These are phyloP conservation scores for Drosophila anceps DNA, from an alignment of 2,888 invertebrate genomes.

Conservation along the genomic window DNA sequence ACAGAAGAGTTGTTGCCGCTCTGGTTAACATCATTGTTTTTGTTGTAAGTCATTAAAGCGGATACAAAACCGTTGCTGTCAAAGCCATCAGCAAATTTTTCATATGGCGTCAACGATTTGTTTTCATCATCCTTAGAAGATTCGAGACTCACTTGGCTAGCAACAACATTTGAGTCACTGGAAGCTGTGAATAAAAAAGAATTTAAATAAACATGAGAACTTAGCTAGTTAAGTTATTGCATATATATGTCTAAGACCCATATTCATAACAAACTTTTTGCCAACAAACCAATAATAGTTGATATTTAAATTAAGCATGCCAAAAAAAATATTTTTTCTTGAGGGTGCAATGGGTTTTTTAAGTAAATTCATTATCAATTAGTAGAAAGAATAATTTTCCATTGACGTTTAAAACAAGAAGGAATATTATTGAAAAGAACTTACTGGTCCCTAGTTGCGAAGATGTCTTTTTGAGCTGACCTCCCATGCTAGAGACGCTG, in stretches of 20 bases:
- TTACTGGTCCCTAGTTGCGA: conserved; percentile 62
- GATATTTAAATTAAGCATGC: no score
- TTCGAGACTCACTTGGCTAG: conserved; percentile 65
- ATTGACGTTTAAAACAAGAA: no score
- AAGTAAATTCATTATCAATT: neutral
- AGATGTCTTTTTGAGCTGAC: conserved; percentile 65
- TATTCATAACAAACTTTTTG: no score
- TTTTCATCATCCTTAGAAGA: conserved; percentile 78
- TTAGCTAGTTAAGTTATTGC: neutral
- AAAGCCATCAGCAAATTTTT: conserved; percentile 83
- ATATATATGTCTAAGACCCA: no score
- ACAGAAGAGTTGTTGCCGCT: conserved; percentile 68
- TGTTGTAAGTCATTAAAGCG: conserved; percentile 74
- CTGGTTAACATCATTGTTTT: conserved; percentile 64
- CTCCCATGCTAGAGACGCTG: conserved; percentile 62
- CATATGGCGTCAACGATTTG: conserved; percentile 76
- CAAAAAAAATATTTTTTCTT: no score
- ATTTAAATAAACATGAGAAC: neutral
- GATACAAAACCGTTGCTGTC: conserved; percentile 83
- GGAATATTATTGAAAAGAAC: conserved; percentile 1
- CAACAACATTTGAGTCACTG: conserved; percentile 62
- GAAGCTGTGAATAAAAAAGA: conserved; percentile 31
- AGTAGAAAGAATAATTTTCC: no score
- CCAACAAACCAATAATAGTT: no score
- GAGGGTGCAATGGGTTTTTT: neutral